These are phyloP conservation scores for Eristalis tenax DNA, from an alignment of 2,888 invertebrate species.

Conservation along the genomic window DNA sequence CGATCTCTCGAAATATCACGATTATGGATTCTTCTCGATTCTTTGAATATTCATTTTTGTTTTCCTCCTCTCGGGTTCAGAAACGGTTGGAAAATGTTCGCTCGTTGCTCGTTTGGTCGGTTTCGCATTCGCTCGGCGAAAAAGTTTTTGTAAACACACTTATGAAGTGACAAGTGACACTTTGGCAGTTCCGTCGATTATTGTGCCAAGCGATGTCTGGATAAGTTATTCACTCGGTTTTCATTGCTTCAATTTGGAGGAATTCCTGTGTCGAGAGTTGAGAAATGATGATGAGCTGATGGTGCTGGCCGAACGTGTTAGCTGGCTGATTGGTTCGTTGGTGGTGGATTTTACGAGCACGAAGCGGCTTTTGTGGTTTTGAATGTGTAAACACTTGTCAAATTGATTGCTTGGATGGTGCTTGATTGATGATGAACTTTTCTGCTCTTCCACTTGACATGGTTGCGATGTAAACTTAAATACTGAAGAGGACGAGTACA, in stretches of 20 bases:
- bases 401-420: neutral
- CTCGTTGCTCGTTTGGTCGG: neutral
- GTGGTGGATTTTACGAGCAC: neutral
- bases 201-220: slow-evolving; percentile 41
- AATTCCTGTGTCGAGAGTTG: neutral
- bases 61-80: neutral
- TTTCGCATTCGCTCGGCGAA: neutral
- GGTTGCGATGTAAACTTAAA: neutral
- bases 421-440: neutral
- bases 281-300: neutral
- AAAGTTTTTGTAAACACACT: slow-evolving; percentile 26
- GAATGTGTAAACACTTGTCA: neutral
- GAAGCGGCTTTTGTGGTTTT: neutral
- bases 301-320: neutral
- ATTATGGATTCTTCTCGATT: neutral
- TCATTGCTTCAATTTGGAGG: neutral
- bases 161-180: slow-evolving; percentile 43
- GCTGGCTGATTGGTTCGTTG: too few species aligned
- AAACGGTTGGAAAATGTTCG: neutral
- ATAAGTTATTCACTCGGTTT: slow-evolving; percentile 13
- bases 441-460: neutral
- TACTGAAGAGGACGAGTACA: neutral
- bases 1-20: neutral
- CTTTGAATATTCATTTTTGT: neutral
- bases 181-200: slow-evolving; percentile 57